These are phyloP conservation scores for Coracopsis vasa DNA, from an alignment of 2,113 vertebrate species.

Conservation along the genomic window DNA sequence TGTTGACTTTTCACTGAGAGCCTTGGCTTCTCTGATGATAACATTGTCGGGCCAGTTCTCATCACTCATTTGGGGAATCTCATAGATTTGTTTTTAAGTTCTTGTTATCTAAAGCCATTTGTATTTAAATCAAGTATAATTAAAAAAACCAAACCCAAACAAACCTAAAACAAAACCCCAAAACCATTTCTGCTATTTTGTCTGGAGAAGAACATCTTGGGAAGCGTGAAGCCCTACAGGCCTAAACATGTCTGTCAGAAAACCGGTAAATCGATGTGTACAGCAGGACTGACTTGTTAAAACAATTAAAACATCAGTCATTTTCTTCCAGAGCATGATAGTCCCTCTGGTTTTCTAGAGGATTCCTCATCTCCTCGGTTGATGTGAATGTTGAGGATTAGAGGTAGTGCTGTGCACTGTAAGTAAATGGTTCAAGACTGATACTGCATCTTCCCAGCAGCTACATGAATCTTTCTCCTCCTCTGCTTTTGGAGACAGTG, in stretches of 20 bases:
- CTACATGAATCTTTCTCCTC: background rate
- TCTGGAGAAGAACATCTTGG: background rate
- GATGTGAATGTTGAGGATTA: background rate
- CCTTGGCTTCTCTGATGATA: background rate
- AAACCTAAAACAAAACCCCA: background rate
- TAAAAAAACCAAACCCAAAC: background rate
- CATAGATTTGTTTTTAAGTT: background rate
- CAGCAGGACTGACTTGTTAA: background rate
- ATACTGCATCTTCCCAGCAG: background rate
- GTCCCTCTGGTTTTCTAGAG: background rate
- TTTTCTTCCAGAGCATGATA: background rate
- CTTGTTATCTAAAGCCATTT: background rate
- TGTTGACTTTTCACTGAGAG: background rate
- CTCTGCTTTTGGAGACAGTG: background rate
- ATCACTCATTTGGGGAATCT: background rate
- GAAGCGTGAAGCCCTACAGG: background rate
- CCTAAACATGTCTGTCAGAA: background rate
- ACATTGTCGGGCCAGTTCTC: background rate
- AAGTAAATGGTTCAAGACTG: background rate
- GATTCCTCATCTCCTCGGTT: background rate
- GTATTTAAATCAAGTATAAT: background rate
- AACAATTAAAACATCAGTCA: background rate
- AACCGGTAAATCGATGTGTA: background rate
- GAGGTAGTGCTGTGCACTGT: background rate
- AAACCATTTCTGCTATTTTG: background rate